These are phyloP conservation scores for Bujurquina vittata DNA, from an alignment of 2,113 vertebrate genomes.

Conservation along the genomic window DNA sequence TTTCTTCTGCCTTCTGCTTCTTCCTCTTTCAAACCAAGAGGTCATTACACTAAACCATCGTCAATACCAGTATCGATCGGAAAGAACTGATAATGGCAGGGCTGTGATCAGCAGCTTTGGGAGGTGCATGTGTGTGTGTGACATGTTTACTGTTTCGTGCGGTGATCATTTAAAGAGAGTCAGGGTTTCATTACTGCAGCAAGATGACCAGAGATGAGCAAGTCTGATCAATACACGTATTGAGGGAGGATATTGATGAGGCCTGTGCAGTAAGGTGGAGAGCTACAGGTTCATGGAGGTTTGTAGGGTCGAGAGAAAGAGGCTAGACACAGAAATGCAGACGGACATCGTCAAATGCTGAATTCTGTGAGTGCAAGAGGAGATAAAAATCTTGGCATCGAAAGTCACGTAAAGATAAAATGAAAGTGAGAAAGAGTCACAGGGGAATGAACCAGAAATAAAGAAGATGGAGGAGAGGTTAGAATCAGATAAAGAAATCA, in stretches of 20 bases:
- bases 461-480: neutral
- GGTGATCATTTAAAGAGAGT: slow-evolving; percentile 38
- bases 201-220: slow-evolving; percentile 40
- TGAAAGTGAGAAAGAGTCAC: neutral
- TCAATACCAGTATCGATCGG: slow-evolving; percentile 42
- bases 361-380: neutral
- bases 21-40: neutral
- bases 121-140: neutral
- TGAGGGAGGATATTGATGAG: slow-evolving; percentile 43
- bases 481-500: neutral
- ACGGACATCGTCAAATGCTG: neutral
- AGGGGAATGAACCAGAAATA: neutral
- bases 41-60: slow-evolving; percentile 17
- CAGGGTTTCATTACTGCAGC: slow-evolving; percentile 43
- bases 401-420: neutral
- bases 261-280: slow-evolving; percentile 12
- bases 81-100: slow-evolving; percentile 30
- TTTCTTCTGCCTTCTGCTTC: neutral
- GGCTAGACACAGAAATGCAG: neutral
- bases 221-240: slow-evolving; percentile 38
- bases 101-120: slow-evolving; percentile 59
- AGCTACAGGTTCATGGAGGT: slow-evolving; percentile 43
- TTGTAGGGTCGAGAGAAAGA: neutral
- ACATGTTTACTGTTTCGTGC: slow-evolving; percentile 1
- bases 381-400: neutral